Evolutionary conservation across 2,888 invertebrate genomes (phyloP).

Genomic region (Globia sparganii): DNA sequence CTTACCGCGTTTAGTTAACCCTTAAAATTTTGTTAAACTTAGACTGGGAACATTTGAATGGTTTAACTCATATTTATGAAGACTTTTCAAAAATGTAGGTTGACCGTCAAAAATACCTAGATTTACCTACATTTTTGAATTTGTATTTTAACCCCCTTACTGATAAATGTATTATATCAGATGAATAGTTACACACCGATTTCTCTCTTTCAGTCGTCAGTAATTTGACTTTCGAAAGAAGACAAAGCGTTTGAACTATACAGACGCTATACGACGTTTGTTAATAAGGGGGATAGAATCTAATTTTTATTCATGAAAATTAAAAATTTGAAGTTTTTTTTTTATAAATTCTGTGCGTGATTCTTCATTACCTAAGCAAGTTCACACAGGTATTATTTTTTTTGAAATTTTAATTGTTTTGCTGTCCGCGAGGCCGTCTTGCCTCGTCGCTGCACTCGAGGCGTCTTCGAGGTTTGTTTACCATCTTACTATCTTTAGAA

Average conservation of each 20-base stretch:
- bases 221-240: too few species aligned
- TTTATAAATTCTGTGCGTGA: too few species aligned
- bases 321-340: not conserved
- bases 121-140: too few species aligned
- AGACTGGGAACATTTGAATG: not conserved
- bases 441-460: slow-evolving; percentile 61
- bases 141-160: too few species aligned
- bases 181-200: too few species aligned
- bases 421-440: slow-evolving; percentile 27
- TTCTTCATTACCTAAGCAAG: not conserved
- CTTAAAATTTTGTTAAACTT: not conserved
- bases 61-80: not conserved
- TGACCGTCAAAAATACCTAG: not conserved
- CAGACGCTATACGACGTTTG: too few species aligned
- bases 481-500: not conserved
- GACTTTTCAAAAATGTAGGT: not conserved
- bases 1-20: not conserved
- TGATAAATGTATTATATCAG: too few species aligned
- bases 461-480: slow-evolving; percentile 45
- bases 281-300: too few species aligned
- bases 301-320: not conserved
- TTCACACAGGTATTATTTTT: slow-evolving; percentile 22
- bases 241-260: too few species aligned
- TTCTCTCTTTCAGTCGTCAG: too few species aligned
- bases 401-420: not conserved